These are phyloP conservation scores for Drosophila recens DNA, from an alignment of 2,888 invertebrate genomes.

Conservation along the genomic window DNA sequence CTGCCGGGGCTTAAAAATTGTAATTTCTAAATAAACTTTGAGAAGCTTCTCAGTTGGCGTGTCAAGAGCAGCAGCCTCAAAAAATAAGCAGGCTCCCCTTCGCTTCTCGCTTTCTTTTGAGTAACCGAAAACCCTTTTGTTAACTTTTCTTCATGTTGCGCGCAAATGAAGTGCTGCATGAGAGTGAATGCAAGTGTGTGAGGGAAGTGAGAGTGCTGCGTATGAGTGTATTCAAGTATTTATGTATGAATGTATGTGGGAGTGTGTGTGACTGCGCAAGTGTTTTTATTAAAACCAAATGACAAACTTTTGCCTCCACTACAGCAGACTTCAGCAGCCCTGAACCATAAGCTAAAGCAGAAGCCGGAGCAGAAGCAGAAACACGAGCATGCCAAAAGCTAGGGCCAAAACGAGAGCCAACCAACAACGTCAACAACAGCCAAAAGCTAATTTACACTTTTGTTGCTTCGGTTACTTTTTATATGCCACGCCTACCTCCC, in stretches of 20 bases:
- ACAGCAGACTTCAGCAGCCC: conserved; percentile 20
- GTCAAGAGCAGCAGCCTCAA: conserved; percentile 65
- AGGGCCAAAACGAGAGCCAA: conserved; percentile 32
- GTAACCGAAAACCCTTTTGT: conserved; percentile 59
- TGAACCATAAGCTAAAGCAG: conserved; percentile 20
- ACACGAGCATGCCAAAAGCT: conserved; percentile 15
- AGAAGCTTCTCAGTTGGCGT: conserved; percentile 55
- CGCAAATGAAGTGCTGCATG: conserved; percentile 43
- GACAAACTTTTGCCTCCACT: conserved; percentile 73
- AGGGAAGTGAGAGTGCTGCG: conserved; percentile 34
- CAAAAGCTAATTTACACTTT: conserved; percentile 82
- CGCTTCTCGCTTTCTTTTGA: background rate
- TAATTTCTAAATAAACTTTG: conserved; percentile 80
- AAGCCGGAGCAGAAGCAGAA: conserved; percentile 20
- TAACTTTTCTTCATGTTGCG: conserved; percentile 64
- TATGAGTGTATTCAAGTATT: conserved; percentile 15
- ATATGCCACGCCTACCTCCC: conserved; percentile 43
- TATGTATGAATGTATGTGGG: conserved; percentile 37
- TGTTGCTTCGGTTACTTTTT: conserved; percentile 80
- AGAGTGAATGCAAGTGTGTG: conserved; percentile 48
- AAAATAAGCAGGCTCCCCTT: conserved; percentile 48
- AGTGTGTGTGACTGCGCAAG: conserved; percentile 61
- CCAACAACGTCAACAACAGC: conserved; percentile 81
- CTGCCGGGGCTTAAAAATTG: conserved; percentile 46
- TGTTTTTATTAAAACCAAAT: conserved; percentile 80